Conservation (phyloP, 2,797 vertebrate species). For the Denticeps clupeoides region DNA sequence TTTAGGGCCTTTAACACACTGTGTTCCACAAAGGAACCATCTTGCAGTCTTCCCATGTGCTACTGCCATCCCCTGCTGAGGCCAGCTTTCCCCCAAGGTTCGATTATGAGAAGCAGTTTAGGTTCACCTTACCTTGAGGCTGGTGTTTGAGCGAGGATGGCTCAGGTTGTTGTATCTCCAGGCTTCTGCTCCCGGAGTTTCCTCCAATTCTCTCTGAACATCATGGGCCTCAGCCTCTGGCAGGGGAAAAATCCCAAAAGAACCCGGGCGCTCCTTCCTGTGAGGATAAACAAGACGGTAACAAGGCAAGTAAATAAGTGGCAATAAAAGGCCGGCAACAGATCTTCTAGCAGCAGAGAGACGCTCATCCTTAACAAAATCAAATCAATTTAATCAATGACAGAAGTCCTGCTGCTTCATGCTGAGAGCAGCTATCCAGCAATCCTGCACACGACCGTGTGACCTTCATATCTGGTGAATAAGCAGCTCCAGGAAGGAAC, state of each 20-base stretch:
- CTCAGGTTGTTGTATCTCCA: conserved; percentile 86
- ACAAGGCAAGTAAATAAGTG: too few relatives aligned
- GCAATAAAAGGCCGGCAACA: too few relatives aligned
- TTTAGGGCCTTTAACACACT: neutral
- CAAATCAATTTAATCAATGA: too few relatives aligned
- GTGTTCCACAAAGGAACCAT: neutral
- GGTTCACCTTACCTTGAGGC: conserved; percentile 70
- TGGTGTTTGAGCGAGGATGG: conserved; percentile 80
- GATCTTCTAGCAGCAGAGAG: too few relatives aligned
- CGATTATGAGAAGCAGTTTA: neutral
- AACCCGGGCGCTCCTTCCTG: conserved; percentile 91
- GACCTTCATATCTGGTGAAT: too few relatives aligned
- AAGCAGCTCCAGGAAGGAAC: too few relatives aligned
- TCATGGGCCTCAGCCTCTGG: conserved; percentile 75
- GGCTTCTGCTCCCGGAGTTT: conserved; percentile 70
- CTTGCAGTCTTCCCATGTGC: neutral
- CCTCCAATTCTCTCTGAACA: conserved; percentile 61
- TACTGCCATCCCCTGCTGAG: neutral
- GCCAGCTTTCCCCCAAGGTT: neutral
- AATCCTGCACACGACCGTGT: too few relatives aligned
- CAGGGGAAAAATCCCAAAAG: conserved; percentile 82
- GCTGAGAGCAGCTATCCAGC: too few relatives aligned
- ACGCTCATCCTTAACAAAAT: too few relatives aligned
- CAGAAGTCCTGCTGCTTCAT: too few relatives aligned
- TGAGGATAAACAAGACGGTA: too few relatives aligned